phyloP scores from a whole-genome alignment of 2,113 vertebrate genomes.

The Phalacrocorax aristotelis region DNA sequence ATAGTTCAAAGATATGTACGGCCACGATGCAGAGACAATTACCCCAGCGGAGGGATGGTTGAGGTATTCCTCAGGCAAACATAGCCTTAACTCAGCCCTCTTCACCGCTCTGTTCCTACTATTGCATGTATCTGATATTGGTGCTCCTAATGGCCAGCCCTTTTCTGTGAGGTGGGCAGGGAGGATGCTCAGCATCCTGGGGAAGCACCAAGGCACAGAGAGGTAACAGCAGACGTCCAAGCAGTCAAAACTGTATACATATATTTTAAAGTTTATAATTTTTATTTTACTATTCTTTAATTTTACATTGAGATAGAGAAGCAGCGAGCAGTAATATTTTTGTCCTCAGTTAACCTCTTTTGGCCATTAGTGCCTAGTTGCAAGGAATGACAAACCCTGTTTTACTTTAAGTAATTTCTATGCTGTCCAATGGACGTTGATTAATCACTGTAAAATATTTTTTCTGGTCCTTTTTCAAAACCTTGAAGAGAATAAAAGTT shows the following conservation, averaged over 20 bases:
- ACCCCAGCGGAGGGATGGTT: neutral
- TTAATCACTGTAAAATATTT: neutral
- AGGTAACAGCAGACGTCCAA: neutral
- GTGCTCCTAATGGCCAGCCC: neutral
- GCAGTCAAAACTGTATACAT: neutral
- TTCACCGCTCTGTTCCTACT: neutral
- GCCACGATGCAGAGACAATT: neutral
- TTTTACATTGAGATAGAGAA: neutral
- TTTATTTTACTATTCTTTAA: neutral
- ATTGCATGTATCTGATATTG: too few species aligned
- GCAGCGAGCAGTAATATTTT: neutral
- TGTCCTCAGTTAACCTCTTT: neutral
- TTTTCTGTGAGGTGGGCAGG: neutral
- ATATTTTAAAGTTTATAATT: neutral
- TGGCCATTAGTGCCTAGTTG: neutral
- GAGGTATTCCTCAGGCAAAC: neutral
- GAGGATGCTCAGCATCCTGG: neutral
- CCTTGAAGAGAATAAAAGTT: neutral
- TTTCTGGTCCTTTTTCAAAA: neutral
- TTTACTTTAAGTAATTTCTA: neutral
- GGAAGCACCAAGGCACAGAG: neutral
- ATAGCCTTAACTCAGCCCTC: neutral
- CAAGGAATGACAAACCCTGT: neutral
- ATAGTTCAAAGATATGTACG: neutral
- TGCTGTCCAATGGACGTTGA: neutral